Evolutionary conservation across 2,888 invertebrate species (phyloP).

Genomic region (Phanerotoma sp.): DNA sequence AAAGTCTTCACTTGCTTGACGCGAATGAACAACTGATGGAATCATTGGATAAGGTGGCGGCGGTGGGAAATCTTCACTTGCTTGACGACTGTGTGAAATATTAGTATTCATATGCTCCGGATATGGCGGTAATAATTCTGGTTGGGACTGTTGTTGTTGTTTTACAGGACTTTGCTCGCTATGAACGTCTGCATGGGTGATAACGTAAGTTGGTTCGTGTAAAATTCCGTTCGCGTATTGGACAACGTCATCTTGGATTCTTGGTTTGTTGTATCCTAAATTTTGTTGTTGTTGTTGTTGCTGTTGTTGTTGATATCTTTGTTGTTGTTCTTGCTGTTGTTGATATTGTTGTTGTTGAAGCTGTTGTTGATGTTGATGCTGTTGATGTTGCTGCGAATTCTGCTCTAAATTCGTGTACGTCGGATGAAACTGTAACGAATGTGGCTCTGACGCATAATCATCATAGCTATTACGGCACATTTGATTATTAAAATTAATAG

Average conservation of each 20-base stretch:
- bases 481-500: conserved; percentile 37
- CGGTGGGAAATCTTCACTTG: conserved; percentile 61
- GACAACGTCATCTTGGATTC: conserved; percentile 57
- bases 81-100: conserved; percentile 59
- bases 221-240: conserved; percentile 59
- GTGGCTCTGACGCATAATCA: conserved; percentile 60
- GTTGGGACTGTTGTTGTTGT: conserved; percentile 47
- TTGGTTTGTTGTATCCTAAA: conserved; percentile 40
- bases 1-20: conserved; percentile 87
- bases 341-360: no score
- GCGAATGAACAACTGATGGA: conserved; percentile 75
- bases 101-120: conserved; percentile 53
- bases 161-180: conserved; percentile 75
- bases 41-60: conserved; percentile 82
- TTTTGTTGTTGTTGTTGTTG: background rate
- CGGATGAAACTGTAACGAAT: conserved; percentile 66
- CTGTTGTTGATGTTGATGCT: no score
- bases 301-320: background rate
- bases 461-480: conserved; percentile 42
- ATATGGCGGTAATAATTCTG: conserved; percentile 63
- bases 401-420: conserved; percentile 59
- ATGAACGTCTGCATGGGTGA: conserved; percentile 83
- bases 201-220: conserved; percentile 60
- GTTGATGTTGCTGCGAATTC: no score
- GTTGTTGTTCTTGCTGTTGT: background rate